Base-by-base conservation (phyloP, 2,113 vertebrate species). In the Sialia sialis region DNA sequence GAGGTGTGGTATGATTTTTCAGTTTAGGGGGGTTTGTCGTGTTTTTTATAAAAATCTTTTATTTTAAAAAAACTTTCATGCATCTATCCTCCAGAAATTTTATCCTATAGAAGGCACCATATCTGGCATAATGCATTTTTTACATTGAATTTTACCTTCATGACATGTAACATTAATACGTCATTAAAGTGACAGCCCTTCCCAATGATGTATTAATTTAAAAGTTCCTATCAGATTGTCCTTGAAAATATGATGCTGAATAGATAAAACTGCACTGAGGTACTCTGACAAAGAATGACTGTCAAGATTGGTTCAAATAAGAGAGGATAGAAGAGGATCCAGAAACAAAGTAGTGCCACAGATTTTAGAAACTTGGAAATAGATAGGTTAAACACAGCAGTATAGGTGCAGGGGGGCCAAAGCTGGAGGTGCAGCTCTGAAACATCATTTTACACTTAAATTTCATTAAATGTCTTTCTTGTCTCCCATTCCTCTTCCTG, bases 121-220 rank as follows among this genome's bases (percentile, higher is more conserved):
- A 68, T 69, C 95, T 67, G 62, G 75, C 79, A 44, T 49, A 91
- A 92, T 41, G 38, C 8, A 39, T 94, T 84, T 96, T 95, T 74
- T 59, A 76, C 54, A 22, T 90, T 94, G 21, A 30, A 38, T 68
- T 75, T 95, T 63, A 54, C 36, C 21, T 75, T 76, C 38, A 82
- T 73, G 49, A 94, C 36, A 5, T 78, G 44, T 27, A 36, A 91
- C 82, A 80, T 91, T 89, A 96, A 94, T 90, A 55, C 15, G 92
- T 87, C 87, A 73, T 82, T 89, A 94, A 95, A 89, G 30, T 73
- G 76, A 94, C 80, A 94, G 60, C 32, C 75, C 70, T 96, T 92
- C 90, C 62, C 77, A 75, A 36, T 82, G 84, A 95, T 95, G 18
- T 41, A 93, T 94, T 95, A 82, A 39, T 69, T 49, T 13, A 62